Evolutionary conservation across 1,140 invertebrate species (phyloP), one percentile per base, ranked within the genome.

Genomic region (Condylostylus longicornis): DNA sequence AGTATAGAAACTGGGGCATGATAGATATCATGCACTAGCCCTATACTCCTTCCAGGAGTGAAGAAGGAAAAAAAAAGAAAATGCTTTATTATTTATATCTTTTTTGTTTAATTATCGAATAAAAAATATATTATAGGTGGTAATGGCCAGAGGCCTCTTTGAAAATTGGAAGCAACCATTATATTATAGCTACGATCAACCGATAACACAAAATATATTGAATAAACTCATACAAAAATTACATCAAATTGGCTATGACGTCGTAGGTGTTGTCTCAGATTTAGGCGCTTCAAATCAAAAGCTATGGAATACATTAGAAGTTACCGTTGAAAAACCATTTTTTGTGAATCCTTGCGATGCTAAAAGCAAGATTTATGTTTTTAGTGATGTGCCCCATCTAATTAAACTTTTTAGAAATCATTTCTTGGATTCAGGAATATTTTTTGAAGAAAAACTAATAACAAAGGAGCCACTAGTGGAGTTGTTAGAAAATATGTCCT

Each of bases 131-230:
- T 33, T 33, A 13, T 50, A 56, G 37, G 45, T 53, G 12, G 34
- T 46, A n/a, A 50, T 58, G 37, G 34, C 40, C 12, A 20, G 46
- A 28, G 48, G 50, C 17, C 19, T 56, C 8, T 41, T 46, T 36
- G 18, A 18, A 18, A 41, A 42, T 33, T 58, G 50, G 54, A 58
- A 53, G 35, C 54, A 58, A 33, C 48, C 44, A 18, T 34, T 58
- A 18, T 56, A 45, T 36, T 42, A 35, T 33, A 38, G 42, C 17
- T 59, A 50, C 41, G 52, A 58, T 42, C 40, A 19, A 27, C 36
- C 37, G 17, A 43, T 58, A 13, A 44, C 41, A 14, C 44, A 44
- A 41, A 35, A 45, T 14, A 41, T 40, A 27, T 33, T 57, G 14
- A 37, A 42, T 6, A 8, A 39, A 18, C 41, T 55, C 5, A 55